Evolutionary conservation across 2,888 invertebrate species (phyloP).

Genomic region (Lasioglossum oenotherae): DNA sequence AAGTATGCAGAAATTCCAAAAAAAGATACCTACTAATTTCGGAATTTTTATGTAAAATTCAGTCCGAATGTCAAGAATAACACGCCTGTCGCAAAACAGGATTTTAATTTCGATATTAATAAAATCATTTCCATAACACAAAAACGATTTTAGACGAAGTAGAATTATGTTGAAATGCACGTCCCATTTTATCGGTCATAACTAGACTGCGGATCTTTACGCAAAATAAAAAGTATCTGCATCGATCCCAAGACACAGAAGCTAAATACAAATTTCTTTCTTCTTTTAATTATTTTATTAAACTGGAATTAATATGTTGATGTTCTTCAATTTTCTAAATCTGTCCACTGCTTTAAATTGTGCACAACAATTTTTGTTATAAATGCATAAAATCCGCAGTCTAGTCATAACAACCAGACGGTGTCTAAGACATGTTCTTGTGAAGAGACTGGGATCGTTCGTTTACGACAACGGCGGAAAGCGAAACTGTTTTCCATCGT

Average conservation of each 20-base stretch:
- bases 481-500: conserved; percentile 58
- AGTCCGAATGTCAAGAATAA: too few species aligned
- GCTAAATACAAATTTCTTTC: too few species aligned
- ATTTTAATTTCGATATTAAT: background rate
- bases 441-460: background rate
- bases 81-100: background rate
- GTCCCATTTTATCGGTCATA: background rate
- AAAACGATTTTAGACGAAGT: too few species aligned
- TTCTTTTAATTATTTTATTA: too few species aligned
- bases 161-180: too few species aligned
- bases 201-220: background rate
- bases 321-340: too few species aligned
- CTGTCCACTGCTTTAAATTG: too few species aligned
- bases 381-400: too few species aligned
- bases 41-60: background rate
- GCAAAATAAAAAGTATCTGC: too few species aligned
- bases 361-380: too few species aligned
- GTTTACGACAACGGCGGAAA: conserved; percentile 55
- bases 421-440: background rate
- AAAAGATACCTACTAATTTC: background rate
- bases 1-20: background rate
- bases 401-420: background rate
- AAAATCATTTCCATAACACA: background rate
- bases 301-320: too few species aligned
- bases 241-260: too few species aligned